Evolutionary conservation across 2,888 invertebrate genomes (phyloP).

Genomic region (Ectropis crepuscularia): DNA sequence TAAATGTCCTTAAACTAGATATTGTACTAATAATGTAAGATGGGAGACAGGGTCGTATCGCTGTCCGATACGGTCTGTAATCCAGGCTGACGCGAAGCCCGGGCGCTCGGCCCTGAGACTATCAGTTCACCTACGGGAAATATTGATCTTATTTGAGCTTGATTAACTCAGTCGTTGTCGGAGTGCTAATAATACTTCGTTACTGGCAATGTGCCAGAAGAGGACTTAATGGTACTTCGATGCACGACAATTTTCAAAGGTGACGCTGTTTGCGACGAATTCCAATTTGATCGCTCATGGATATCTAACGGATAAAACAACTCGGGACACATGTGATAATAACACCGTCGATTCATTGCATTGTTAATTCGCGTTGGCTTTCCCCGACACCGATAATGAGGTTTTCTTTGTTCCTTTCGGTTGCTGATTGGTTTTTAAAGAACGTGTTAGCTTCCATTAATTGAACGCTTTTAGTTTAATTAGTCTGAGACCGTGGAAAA

Average conservation of each 20-base stretch:
- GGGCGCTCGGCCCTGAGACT: constrained; percentile 65
- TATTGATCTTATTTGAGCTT: constrained; percentile 84
- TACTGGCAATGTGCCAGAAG: constrained; percentile 80
- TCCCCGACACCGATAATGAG: constrained; percentile 6
- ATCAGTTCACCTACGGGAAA: constrained; percentile 74
- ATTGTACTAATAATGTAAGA: constrained; percentile 34
- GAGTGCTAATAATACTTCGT: constrained; percentile 80
- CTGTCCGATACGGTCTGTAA: constrained; percentile 56
- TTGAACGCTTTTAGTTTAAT: constrained; percentile 23
- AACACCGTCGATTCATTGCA: constrained; percentile 10
- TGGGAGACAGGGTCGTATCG: constrained; percentile 46
- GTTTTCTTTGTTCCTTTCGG: constrained; percentile 15
- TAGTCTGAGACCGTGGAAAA: constrained; percentile 8
- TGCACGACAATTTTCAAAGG: constrained; percentile 79
- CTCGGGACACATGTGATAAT: constrained; percentile 6
- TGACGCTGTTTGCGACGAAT: constrained; percentile 63
- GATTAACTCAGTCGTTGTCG: constrained; percentile 82
- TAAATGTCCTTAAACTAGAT: constrained; percentile 24
- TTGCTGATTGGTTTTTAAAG: constrained; percentile 10
- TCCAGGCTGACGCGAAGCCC: constrained; percentile 58
- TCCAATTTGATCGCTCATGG: constrained; percentile 45
- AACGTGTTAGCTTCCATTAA: constrained; percentile 11
- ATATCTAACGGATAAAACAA: constrained; percentile 18
- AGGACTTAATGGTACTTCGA: constrained; percentile 82
- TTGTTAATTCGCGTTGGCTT: constrained; percentile 13